Conservation (phyloP, 2,113 vertebrate species). For the Pluvialis apricaria region DNA sequence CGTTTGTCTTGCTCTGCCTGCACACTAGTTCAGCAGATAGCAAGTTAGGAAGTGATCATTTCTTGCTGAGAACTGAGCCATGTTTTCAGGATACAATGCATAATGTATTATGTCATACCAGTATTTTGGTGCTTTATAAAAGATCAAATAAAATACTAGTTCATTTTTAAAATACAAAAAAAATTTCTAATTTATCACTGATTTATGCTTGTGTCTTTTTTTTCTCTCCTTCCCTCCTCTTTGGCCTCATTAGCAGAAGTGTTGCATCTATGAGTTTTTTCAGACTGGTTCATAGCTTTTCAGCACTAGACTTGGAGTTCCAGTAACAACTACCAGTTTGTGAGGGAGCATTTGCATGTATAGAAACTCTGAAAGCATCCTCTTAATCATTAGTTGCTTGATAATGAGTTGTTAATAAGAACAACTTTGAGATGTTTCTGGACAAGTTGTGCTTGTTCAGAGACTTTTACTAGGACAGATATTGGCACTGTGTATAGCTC, state of each 20-base stretch:
- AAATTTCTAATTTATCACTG: not conserved
- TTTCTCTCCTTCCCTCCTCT: not conserved
- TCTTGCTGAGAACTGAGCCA: not conserved
- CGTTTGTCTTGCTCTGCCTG: not conserved
- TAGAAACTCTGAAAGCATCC: not conserved
- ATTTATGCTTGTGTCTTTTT: not conserved
- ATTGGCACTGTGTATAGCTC: not conserved
- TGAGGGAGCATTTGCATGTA: not conserved
- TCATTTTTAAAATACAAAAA: not conserved
- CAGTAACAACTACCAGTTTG: not conserved
- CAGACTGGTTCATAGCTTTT: not conserved
- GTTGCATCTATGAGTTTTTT: not conserved
- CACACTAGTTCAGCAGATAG: not conserved
- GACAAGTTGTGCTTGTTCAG: not conserved
- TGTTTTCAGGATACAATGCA: not conserved
- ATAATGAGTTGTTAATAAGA: not conserved
- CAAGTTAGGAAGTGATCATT: not conserved
- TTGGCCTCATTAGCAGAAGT: not conserved
- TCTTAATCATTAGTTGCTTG: not conserved
- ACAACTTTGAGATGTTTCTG: not conserved
- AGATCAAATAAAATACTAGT: not conserved
- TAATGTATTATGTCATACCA: not conserved
- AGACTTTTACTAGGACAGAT: not conserved
- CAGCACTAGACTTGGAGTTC: not conserved
- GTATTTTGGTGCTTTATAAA: not conserved